phyloP scores from a whole-genome alignment of 2,797 vertebrate species.

The Acanthiza pusilla region DNA sequence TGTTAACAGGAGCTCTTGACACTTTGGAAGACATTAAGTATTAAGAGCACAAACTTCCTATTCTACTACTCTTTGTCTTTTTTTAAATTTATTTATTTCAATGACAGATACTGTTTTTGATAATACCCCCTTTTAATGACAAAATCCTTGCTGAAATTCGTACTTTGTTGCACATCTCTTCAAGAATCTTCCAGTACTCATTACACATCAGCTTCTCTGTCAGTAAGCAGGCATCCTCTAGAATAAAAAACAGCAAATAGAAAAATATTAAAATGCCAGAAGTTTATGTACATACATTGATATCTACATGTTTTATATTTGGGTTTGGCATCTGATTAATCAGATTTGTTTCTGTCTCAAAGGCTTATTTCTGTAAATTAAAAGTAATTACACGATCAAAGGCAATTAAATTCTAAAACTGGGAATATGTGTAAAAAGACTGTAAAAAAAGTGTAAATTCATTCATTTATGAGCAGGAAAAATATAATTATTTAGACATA shows the following conservation, averaged over 20 bases:
- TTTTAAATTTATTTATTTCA: not conserved
- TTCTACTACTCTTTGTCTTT: not conserved
- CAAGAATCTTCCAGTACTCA: not conserved
- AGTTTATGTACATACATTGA: not conserved
- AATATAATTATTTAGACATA: not conserved
- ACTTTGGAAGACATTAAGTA: not conserved
- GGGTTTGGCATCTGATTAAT: not conserved
- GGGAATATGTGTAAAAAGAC: not conserved
- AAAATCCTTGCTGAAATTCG: not conserved
- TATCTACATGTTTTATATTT: not conserved
- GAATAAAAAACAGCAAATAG: not conserved
- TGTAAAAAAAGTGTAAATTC: no score
- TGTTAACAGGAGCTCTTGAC: not conserved
- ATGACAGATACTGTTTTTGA: not conserved
- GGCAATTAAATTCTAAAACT: not conserved
- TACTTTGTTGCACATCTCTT: not conserved
- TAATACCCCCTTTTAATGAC: not conserved
- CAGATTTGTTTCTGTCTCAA: slow-evolving; percentile 2
- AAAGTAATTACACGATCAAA: slow-evolving; percentile 22
- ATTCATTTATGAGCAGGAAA: not conserved
- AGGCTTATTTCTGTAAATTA: not conserved
- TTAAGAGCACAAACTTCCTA: not conserved
- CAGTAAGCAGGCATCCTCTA: not conserved
- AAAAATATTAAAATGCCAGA: not conserved
- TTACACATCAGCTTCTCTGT: not conserved